phyloP scores from a whole-genome alignment of 1,140 invertebrate genomes.

The Neodiprion virginianus region DNA sequence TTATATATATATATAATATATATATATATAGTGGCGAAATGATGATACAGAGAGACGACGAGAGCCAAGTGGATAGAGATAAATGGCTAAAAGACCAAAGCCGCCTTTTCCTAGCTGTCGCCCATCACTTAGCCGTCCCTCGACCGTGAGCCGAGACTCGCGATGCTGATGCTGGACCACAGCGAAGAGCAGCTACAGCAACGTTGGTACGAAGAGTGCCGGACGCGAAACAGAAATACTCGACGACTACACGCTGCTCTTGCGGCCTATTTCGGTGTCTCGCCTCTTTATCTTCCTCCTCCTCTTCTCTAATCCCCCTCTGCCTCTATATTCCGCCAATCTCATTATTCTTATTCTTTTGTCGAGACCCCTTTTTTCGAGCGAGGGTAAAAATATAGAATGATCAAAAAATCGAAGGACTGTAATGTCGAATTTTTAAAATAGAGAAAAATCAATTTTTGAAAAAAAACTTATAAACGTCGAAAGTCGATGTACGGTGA shows the following conservation, averaged over 20 bases:
- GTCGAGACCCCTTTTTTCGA: no score
- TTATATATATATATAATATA: no score
- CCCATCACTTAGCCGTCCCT: background rate
- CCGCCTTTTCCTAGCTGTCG: background rate
- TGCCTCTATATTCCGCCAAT: no score
- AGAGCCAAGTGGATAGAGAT: no score
- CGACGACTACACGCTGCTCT: background rate
- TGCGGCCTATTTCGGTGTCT: conserved; percentile 4
- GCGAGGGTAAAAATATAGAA: no score
- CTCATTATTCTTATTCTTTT: background rate
- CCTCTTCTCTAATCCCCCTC: background rate
- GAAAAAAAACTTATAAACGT: no score
- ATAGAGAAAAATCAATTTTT: no score
- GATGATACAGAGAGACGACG: no score
- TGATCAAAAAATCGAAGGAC: no score
- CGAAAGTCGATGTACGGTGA: no score
- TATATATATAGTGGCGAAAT: no score
- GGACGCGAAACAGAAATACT: conserved; percentile 7
- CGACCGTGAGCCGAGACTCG: background rate
- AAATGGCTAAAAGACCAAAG: background rate
- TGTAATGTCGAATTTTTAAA: no score
- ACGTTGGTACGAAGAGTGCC: background rate
- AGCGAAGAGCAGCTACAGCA: background rate
- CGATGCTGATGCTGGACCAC: background rate
- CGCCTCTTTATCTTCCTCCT: background rate